Conservation (phyloP, 2,113 vertebrate species). For the Bufo bufo region DNA sequence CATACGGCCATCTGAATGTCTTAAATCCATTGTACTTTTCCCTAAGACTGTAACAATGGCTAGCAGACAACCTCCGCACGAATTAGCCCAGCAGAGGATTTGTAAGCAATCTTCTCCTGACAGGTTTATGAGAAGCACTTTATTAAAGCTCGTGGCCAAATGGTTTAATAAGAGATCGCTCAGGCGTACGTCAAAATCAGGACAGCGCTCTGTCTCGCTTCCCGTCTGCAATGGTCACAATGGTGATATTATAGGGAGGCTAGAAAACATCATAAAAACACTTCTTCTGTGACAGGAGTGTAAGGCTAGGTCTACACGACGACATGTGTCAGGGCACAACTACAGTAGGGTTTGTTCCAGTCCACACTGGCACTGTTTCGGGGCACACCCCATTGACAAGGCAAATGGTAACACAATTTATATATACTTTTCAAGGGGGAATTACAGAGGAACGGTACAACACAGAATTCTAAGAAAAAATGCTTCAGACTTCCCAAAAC, state of each 20-base stretch:
- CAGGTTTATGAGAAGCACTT: constrained; percentile 44
- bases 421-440: too few species aligned
- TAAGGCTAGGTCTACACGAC: too few species aligned
- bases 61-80: background rate
- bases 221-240: constrained; percentile 2
- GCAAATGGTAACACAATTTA: too few species aligned
- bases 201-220: background rate
- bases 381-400: too few species aligned
- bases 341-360: too few species aligned
- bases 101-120: constrained; percentile 18
- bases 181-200: background rate
- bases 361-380: too few species aligned
- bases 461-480: too few species aligned
- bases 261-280: background rate
- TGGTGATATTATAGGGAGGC: constrained; percentile 5
- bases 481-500: too few species aligned
- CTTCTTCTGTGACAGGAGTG: background rate
- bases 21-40: background rate
- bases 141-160: constrained; percentile 37
- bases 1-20: too few species aligned
- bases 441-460: too few species aligned
- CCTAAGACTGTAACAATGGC: background rate
- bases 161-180: constrained; percentile 36
- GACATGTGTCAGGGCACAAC: too few species aligned
- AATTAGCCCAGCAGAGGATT: background rate